phyloP scores from a whole-genome alignment of 2,888 invertebrate species.

The Luffia ferchaultella region DNA sequence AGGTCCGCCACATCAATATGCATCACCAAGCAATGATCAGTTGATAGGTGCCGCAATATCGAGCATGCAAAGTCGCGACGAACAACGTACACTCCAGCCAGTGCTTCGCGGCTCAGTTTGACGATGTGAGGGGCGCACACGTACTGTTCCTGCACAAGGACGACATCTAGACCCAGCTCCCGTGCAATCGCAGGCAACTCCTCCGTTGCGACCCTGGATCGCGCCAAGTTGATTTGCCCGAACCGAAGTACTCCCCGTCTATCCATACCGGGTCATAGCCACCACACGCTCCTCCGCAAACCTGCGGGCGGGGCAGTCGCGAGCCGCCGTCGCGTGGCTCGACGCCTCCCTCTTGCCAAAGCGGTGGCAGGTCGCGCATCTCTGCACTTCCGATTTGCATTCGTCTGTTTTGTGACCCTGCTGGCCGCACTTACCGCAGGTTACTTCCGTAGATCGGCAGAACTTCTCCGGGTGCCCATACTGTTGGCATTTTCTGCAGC shows the following conservation, averaged over 20 bases:
- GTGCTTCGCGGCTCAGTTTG: background rate
- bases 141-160: conserved; percentile 13
- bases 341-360: conserved; percentile 10
- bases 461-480: conserved; percentile 24
- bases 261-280: conserved; percentile 8
- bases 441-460: too few relatives aligned
- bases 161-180: conserved; percentile 7
- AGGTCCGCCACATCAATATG: background rate
- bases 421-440: conserved; percentile 18
- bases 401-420: conserved; percentile 9
- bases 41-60: conserved; percentile 3
- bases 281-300: conserved; percentile 13
- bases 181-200: conserved; percentile 5
- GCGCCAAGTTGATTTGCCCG: conserved; percentile 10
- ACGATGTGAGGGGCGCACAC: background rate
- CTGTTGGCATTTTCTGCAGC: conserved; percentile 22
- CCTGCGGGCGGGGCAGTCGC: conserved; percentile 2
- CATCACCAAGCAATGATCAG: conserved; percentile 3
- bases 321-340: conserved; percentile 11
- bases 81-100: conserved; percentile 7
- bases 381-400: too few relatives aligned
- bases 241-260: background rate
- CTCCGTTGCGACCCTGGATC: conserved; percentile 6
- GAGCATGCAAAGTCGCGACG: conserved; percentile 4
- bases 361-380: conserved; percentile 19